Base-by-base conservation (phyloP, 2,113 vertebrate species). In the Suncus etruscus region DNA sequence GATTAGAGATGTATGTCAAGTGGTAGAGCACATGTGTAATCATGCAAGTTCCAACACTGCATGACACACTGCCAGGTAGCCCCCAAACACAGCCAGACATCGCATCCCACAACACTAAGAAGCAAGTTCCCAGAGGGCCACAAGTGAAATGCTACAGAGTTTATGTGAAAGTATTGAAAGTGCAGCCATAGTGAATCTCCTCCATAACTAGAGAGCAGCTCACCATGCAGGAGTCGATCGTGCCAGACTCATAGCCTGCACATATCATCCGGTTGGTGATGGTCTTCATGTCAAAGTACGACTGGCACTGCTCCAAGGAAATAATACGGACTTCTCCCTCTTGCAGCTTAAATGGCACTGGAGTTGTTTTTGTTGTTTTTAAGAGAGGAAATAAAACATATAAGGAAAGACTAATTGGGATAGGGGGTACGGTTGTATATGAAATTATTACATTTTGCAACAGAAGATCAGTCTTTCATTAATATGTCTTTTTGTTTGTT, bases 341-440 rank as follows among this genome's bases (percentile, higher is more conserved):
- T 95, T 99, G 99, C 51, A 99, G 98, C 95, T 99, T 99, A 89
- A 99, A 99, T 47, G 99, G 99, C 98, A 99, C 99, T 99, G 94
- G 80, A 51, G 22, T 25, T 22, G 58, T 31, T 70, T 25, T 68
- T 1, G 25, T 72, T 6, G n/a, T 69, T 74, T 61, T 81, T 27
- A 93, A 61, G 84, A 93, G 88, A 47, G n/a, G 3, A 69, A 69
- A 69, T 69, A 69, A 31, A 31, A 73, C 39, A 73, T 24, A 45
- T 22, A 22, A 73, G 25, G 45, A 18, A 47, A 9, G 11, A 6
- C 6, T 74, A 25, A 61, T 90, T 3, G 92, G 66, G 1, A 25
- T 7, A 25, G 27, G 68, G 6, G 16, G 68, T 1, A 11, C 84
- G 31, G 65, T 66, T 29, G 72, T 32, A 70, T 4, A 1, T 6